phyloP scores from a whole-genome alignment of 2,888 invertebrate genomes.

The Aquatica leii region DNA sequence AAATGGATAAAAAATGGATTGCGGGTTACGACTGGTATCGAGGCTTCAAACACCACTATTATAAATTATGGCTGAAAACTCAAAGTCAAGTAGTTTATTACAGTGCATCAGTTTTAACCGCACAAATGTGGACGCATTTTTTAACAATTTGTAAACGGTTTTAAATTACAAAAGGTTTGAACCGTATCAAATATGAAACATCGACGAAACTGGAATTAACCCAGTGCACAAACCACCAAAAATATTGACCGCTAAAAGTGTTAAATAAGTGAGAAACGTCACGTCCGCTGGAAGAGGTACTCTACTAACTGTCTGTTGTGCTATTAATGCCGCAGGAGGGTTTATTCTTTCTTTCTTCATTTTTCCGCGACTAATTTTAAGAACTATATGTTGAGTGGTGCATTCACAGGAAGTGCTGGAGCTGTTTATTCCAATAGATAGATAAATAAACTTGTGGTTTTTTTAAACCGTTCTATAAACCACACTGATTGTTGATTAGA shows the following conservation, averaged over 20 bases:
- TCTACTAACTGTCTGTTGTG: constrained; percentile 26
- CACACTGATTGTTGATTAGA: constrained; percentile 7
- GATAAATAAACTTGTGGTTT: too few species aligned
- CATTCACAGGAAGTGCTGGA: too few species aligned
- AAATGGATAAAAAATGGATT: too few species aligned
- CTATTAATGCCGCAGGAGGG: constrained; percentile 45
- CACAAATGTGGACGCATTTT: constrained; percentile 11
- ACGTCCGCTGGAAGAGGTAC: constrained; percentile 31
- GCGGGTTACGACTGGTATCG: constrained; percentile 24
- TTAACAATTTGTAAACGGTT: constrained; percentile 37
- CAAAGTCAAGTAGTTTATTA: constrained; percentile 43
- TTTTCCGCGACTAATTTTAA: constrained; percentile 49
- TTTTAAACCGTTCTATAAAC: constrained; percentile 2
- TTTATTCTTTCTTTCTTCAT: constrained; percentile 49
- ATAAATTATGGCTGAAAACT: constrained; percentile 36
- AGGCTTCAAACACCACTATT: constrained; percentile 16
- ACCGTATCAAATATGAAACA: too few species aligned
- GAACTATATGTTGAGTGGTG: constrained; percentile 47
- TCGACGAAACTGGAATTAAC: too few species aligned
- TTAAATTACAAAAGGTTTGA: too few species aligned
- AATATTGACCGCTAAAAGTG: constrained; percentile 17
- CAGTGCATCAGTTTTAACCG: constrained; percentile 42
- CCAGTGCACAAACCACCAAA: constrained; percentile 21
- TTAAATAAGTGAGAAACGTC: constrained; percentile 28
- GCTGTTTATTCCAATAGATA: too few species aligned